Percentiles rank a stretch among this genome's conserved stretches.
These are phyloP conservation scores for Dicrostonyx torquatus DNA, from an alignment of 2,797 vertebrate species.

Conservation along the genomic window DNA sequence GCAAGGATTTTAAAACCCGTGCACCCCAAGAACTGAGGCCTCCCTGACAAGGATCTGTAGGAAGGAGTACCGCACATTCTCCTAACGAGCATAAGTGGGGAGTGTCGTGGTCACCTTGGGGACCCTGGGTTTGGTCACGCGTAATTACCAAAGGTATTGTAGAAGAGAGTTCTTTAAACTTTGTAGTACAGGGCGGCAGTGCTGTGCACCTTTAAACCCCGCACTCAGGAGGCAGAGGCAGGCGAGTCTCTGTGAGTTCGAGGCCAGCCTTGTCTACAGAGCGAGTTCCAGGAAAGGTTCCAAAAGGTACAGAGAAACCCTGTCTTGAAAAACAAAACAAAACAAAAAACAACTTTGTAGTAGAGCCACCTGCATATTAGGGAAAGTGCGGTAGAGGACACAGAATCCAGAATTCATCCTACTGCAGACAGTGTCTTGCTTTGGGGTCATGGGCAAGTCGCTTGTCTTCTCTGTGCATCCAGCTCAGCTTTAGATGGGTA, in stretches of 20 bases:
- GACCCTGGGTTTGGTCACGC: no score
- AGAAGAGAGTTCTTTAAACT: not conserved
- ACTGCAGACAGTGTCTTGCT: not conserved
- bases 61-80: not conserved
- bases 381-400: not conserved
- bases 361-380: not conserved
- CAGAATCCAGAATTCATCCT: not conserved
- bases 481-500: not conserved
- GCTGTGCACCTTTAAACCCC: no score
- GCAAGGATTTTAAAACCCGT: not conserved
- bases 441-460: not conserved
- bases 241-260: no score
- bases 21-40: not conserved
- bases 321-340: no score
- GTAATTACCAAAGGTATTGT: not conserved
- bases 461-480: not conserved
- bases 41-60: not conserved
- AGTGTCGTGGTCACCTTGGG: no score
- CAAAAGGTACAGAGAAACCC: no score
- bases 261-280: no score
- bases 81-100: not conserved
- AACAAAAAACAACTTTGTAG: no score
- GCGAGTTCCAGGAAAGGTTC: no score
- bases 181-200: not conserved
- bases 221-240: no score